Evolutionary conservation across 2,113 vertebrate species (phyloP), one percentile per base, ranked within the genome.

Genomic region (Pteronura brasiliensis): DNA sequence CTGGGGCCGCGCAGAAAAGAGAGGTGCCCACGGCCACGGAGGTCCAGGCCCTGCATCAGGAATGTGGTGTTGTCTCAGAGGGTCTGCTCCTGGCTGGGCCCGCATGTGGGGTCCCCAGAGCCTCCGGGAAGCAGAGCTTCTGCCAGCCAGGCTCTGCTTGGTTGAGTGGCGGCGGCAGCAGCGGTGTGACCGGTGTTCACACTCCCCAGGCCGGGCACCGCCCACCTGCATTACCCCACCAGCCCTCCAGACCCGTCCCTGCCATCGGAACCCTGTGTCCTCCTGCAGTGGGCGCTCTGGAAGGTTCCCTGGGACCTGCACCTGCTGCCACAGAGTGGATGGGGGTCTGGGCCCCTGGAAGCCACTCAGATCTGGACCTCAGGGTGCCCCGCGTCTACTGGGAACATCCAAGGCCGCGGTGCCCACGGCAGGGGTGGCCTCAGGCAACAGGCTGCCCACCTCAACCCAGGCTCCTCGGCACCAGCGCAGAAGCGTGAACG

Each of bases 211-310:
- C 27, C 59, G 0, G 21, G 34, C 2, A 1, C 42, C 0, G 0
- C 20, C 4, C 1, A 17, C 0, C 0, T 0, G 3, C 1, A 0
- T 7, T 21, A 1, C 2, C 59, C 6, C 21, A 12, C 8, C 3
- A 23, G 36, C 1, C 42, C 42, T 20, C 13, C 5, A 3, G 67
- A 6, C 4, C 25, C 12, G 4, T 36, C 11, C 49, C 11, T 3
- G 72, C 44, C 3, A 1, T 1, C 4, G 5, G 20, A 34, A 18
- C 63, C 29, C 0, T 25, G 6, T 20, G 34, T 18, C 18, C 5
- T 1, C 44, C 20, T 17, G 25, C 0, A 3, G 47, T 61, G 11
- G 34, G 42, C 1, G 10, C 7, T 29, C 34, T 7, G 2, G 47
- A 21, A 18, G 71, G 29, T 7, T 47, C 20, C 1, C 0, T 3